Evolutionary conservation across 2,797 vertebrate species (phyloP), one percentile per base, ranked within the genome.

Genomic region (Gymnocypris eckloni): DNA sequence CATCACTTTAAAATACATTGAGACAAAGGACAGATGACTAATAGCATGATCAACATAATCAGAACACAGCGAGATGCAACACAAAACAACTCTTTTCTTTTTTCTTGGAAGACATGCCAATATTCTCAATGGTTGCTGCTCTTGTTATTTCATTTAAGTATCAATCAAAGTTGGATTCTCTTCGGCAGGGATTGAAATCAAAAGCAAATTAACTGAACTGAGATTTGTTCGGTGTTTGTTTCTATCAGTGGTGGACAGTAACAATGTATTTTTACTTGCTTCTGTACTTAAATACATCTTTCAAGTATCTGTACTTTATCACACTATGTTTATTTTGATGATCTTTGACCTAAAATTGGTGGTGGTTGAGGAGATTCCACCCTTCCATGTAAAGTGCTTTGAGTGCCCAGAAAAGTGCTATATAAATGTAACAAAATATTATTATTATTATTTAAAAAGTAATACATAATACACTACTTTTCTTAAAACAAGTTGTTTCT

Each of bases 21-120:
- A 43, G 81, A 82, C 52, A 73, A 84, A 66, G 71, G 61, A 67
- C 43, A 52, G 37, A 77, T 84, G 82, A 84, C 28, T 67, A 77
- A 67, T 28, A 84, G 37, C 45, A 54, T 67, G 10, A 84, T 67
- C 59, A 67, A 52, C 45, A 28, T 43, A 25, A 77, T 67, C 82
- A 52, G 33, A 67, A 83, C 71, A 52, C 71, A 52, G 43, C 13
- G 13, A 61, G 25, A 61, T 9, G 7, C 25, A 43, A 25, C 18
- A 64, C 6, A 82, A 82, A 48, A 61, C 41, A 61, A 4, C 0
- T 13, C 11, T 56, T 39, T 10, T 43, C 52, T 8, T 9, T 50
- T 43, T 43, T 10, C 18, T 15, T 22, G 20, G 54, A 61, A 43
- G 13, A 25, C 76, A 25, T 66, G 61, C 79, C 61, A 80, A 39